These are phyloP conservation scores for Lepus americanus DNA, from an alignment of 2,113 vertebrate species.

Conservation along the genomic window DNA sequence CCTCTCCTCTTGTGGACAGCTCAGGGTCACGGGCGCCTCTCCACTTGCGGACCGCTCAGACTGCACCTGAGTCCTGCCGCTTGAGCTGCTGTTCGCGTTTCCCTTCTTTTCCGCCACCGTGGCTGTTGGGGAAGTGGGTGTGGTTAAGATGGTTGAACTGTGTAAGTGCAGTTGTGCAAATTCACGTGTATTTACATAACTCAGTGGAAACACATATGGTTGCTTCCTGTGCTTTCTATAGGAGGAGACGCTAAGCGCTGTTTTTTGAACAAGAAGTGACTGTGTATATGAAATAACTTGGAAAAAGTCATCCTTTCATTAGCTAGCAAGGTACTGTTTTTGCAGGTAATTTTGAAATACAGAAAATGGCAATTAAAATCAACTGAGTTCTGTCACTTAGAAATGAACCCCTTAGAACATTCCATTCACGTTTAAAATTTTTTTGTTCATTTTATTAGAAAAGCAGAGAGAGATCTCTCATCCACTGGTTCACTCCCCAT, in stretches of 20 bases:
- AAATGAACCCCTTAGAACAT: neutral
- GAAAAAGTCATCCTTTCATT: neutral
- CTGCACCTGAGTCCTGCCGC: neutral
- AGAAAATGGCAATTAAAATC: neutral
- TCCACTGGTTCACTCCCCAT: too few relatives aligned
- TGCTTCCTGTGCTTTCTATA: neutral
- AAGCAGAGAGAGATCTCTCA: too few relatives aligned
- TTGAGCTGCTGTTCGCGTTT: neutral
- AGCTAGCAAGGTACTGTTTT: neutral
- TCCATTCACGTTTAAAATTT: neutral
- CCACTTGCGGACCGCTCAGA: too few relatives aligned
- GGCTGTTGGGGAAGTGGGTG: neutral
- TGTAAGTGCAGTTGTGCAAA: neutral
- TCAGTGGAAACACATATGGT: neutral
- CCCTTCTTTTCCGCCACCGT: neutral
- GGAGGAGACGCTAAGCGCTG: neutral
- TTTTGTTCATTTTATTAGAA: too few relatives aligned
- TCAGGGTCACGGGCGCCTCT: too few relatives aligned
- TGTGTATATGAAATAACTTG: neutral
- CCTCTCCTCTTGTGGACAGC: too few relatives aligned
- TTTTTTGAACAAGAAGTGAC: neutral
- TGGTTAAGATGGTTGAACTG: neutral
- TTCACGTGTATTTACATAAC: neutral
- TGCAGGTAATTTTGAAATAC: neutral
- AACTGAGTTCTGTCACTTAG: neutral